These are phyloP conservation scores for Tetanocera ferruginea DNA, from an alignment of 2,888 invertebrate species.

Conservation along the genomic window DNA sequence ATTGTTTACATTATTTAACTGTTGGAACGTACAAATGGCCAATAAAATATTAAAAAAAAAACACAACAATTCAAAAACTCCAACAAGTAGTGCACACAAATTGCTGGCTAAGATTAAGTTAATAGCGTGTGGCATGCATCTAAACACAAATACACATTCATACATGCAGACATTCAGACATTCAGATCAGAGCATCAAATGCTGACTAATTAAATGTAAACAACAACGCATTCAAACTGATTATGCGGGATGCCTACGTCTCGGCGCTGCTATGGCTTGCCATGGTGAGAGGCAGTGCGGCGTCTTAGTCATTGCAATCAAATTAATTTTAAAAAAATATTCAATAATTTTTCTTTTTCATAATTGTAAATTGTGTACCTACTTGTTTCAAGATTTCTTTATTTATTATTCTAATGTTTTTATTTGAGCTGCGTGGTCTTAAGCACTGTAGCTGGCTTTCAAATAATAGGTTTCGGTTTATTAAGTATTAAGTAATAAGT, in stretches of 20 bases:
- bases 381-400: too few relatives aligned
- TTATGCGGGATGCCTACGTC: conserved; percentile 23
- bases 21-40: conserved; percentile 3
- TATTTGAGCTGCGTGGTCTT: too few relatives aligned
- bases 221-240: background rate
- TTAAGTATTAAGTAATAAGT: too few relatives aligned
- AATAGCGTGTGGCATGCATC: conserved; percentile 12
- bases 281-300: too few relatives aligned
- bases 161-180: background rate
- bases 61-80: background rate
- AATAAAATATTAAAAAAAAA: conserved; percentile 3
- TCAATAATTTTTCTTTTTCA: too few relatives aligned
- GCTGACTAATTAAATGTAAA: conserved; percentile 33
- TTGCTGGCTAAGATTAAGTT: background rate
- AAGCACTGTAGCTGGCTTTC: too few relatives aligned
- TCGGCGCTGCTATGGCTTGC: background rate
- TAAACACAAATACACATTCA: background rate
- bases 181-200: background rate
- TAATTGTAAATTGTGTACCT: too few relatives aligned
- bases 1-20: conserved; percentile 24
- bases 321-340: too few relatives aligned
- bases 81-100: background rate
- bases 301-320: too few relatives aligned
- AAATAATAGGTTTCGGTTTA: too few relatives aligned
- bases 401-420: too few relatives aligned